Percentiles rank a stretch among this genome's conserved stretches.
phyloP scores from a whole-genome alignment of 2,797 vertebrate genomes.

The Hirundo rustica region DNA sequence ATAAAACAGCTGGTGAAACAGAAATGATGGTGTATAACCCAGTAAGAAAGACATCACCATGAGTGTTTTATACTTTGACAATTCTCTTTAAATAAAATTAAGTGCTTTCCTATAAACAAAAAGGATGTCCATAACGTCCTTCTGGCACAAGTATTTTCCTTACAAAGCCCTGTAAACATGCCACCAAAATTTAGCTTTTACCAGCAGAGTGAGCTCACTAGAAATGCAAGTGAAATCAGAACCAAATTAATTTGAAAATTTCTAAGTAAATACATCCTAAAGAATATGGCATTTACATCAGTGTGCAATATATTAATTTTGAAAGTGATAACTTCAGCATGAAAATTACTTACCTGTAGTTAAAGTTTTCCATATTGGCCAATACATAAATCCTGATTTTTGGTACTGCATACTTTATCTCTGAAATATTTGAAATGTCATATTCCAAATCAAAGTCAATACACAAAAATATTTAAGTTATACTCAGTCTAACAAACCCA shows the following conservation, averaged over 20 bases:
- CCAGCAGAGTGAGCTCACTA: constrained; percentile 42
- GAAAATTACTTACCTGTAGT: constrained; percentile 73
- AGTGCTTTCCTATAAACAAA: constrained; percentile 70
- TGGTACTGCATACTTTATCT: constrained; percentile 77
- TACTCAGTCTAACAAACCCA: constrained; percentile 21
- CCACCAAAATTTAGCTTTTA: constrained; percentile 31
- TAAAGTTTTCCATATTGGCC: constrained; percentile 61
- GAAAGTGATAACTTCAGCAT: constrained; percentile 52
- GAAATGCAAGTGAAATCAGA: constrained; percentile 60
- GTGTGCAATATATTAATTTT: constrained; percentile 56
- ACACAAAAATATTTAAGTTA: neutral
- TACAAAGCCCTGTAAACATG: constrained; percentile 54
- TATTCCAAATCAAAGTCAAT: constrained; percentile 51
- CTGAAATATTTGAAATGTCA: constrained; percentile 76
- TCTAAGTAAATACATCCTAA: constrained; percentile 66
- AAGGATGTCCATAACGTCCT: constrained; percentile 48
- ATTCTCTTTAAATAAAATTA: constrained; percentile 69
- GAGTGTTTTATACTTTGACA: constrained; percentile 63
- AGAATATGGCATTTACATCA: constrained; percentile 60
- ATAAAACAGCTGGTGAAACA: constrained; percentile 19
- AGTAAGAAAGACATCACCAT: constrained; percentile 65
- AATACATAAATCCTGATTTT: constrained; percentile 71
- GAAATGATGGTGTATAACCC: constrained; percentile 54
- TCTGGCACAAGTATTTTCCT: constrained; percentile 56
- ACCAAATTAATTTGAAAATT: neutral